Base-by-base conservation (phyloP, 2,888 invertebrate genomes). In the Eilema griseolum region DNA sequence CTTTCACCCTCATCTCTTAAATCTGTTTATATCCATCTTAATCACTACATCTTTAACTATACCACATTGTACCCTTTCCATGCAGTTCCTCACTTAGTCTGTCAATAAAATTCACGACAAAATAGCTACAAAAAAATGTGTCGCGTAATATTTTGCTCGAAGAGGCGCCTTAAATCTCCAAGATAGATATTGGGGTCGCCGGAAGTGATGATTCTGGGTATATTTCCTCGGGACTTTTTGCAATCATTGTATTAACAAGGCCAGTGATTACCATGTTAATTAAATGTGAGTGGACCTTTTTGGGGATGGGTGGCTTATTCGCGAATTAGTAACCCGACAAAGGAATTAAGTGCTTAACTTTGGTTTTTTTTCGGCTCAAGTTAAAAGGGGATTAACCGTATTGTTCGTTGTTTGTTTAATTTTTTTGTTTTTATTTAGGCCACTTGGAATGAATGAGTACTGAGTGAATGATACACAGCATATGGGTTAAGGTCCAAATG, bases 231-330 rank as follows among this genome's bases (percentile, higher is more conserved):
- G 67, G 70, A 33, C 66, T 79, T 77, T 75, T 75, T 75, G 72
- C 74, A 79, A 81, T 79, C 56, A 73, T 79, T 77, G 74, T 72
- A 77, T 75, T 80, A 80, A 71, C 76, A 72, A 72, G 66, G 65
- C 20, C 20, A 46, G 69, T 64, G 26, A 69, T 69, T 69, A 64
- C 37, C 64, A 69, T 64, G 5, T 64, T 64, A 69, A 70, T 66
- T 70, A 70, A 62, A 37, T 61, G 61, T 4, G 41, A 70, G 62
- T 37, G 37, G 26, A 3, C 56, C 12, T 70, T 66, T 56, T 59
- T 52, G 5, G 11, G 31, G 57, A 26, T 37, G 10, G 20, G 24
- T 33, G 33, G 33, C 24, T 66, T 57, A 66, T n/a, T 64, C 37
- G 26, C 24, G 20, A 26, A 41, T 4, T 14, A 62, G 20, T 41